These are phyloP conservation scores for Rallus limicola DNA, from an alignment of 2,113 vertebrate genomes.

Conservation along the genomic window DNA sequence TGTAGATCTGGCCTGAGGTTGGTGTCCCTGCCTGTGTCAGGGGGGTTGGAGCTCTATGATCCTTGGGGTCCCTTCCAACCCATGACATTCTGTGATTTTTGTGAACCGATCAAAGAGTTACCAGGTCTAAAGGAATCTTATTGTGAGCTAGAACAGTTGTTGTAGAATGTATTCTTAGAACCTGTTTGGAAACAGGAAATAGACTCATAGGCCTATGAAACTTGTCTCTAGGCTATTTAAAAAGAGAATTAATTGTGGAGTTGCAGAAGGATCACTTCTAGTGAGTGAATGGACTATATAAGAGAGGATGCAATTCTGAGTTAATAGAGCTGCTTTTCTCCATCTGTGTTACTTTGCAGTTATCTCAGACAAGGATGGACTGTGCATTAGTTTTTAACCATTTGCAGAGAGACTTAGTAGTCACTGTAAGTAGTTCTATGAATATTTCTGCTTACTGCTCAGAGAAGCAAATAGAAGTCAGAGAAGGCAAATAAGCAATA, in stretches of 20 bases:
- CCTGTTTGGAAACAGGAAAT: not conserved
- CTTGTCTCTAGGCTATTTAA: not conserved
- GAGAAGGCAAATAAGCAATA: not conserved
- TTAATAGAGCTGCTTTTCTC: not conserved
- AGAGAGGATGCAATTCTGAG: not conserved
- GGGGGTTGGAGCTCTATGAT: too few relatives aligned
- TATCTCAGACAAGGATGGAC: not conserved
- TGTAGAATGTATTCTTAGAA: not conserved
- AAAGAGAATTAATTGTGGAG: not conserved
- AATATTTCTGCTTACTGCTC: constrained; percentile 20
- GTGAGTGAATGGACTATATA: not conserved
- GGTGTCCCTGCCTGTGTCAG: too few relatives aligned
- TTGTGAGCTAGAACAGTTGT: not conserved
- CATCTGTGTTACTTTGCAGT: not conserved
- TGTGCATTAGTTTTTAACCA: not conserved
- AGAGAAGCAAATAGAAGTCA: not conserved
- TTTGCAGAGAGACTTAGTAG: constrained; percentile 19
- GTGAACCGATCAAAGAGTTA: not conserved
- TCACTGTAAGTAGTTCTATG: not conserved
- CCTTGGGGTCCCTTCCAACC: too few relatives aligned
- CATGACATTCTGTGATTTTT: too few relatives aligned
- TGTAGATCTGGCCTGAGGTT: too few relatives aligned
- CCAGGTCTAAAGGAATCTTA: not conserved
- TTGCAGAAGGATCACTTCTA: not conserved
- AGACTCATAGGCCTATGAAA: not conserved